Evolutionary conservation across 2,888 invertebrate species (phyloP).

Genomic region (Herminia tarsipennalis): DNA sequence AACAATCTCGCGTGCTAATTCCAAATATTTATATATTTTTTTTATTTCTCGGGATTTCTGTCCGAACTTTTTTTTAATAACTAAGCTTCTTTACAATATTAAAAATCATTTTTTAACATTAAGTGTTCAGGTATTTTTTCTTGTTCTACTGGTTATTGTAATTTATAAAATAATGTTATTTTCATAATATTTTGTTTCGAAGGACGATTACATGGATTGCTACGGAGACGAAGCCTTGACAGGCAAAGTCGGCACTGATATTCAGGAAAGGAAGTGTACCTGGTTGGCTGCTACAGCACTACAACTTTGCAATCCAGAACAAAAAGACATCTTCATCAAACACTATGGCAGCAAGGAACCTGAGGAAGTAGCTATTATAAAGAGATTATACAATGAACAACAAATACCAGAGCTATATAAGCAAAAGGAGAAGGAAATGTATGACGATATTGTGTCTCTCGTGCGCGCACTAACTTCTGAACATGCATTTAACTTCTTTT

Average conservation of each 20-base stretch:
- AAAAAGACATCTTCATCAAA: constrained; percentile 88
- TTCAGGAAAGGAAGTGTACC: constrained; percentile 94
- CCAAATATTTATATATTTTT: too few species aligned
- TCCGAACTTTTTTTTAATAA: too few species aligned
- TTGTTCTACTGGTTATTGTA: too few species aligned
- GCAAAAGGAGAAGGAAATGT: constrained; percentile 90
- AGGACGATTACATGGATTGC: constrained; percentile 94
- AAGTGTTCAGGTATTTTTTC: too few species aligned
- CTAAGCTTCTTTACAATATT: too few species aligned
- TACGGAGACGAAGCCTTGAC: constrained; percentile 88
- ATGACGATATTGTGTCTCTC: constrained; percentile 88
- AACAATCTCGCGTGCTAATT: too few species aligned
- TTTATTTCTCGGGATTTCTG: too few species aligned
- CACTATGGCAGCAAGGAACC: constrained; percentile 90
- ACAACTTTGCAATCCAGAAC: constrained; percentile 90
- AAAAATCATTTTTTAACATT: too few species aligned
- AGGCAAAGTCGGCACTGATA: constrained; percentile 60
- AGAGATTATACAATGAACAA: constrained; percentile 84
- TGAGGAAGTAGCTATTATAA: constrained; percentile 83
- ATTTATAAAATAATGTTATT: too few species aligned
- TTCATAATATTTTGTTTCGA: constrained; percentile 29
- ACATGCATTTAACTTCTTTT: constrained; percentile 87
- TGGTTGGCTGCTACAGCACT: constrained; percentile 90
- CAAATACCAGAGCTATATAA: constrained; percentile 88
- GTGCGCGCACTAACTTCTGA: constrained; percentile 90